A percentile compares a stretch with the other conserved stretches of the same genome.
Conservation (phyloP, 2,113 vertebrate genomes). For the Elaphurus davidianus region DNA sequence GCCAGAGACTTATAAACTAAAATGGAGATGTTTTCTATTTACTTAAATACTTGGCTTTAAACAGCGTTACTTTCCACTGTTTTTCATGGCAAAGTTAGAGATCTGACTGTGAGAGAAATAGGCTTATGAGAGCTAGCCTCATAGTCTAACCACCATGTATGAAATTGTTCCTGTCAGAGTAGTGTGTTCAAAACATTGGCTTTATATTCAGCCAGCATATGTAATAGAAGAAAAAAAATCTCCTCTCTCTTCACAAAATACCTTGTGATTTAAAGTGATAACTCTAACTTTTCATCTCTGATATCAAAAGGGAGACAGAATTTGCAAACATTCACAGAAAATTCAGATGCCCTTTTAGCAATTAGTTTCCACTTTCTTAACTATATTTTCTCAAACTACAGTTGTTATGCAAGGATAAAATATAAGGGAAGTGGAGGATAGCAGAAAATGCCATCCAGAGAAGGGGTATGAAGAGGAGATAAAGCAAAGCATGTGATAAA, state of each 20-base stretch:
- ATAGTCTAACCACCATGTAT: neutral
- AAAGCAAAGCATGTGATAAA: neutral
- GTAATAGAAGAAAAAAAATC: neutral
- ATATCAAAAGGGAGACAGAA: neutral
- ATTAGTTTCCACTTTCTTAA: neutral
- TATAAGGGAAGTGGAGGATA: neutral
- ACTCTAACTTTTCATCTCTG: neutral
- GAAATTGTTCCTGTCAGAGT: neutral
- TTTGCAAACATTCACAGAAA: neutral
- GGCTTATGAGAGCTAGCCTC: neutral
- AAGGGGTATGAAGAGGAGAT: neutral
- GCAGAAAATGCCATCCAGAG: neutral
- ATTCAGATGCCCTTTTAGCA: neutral
- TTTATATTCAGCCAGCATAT: neutral
- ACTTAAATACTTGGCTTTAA: conserved; percentile 3
- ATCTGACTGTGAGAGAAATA: neutral
- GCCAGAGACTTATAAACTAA: neutral
- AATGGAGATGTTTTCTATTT: neutral
- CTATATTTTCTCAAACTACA: neutral
- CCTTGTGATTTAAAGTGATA: neutral
- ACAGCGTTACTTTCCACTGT: neutral
- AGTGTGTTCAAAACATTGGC: neutral
- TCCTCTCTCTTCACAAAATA: neutral
- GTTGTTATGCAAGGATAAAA: neutral
- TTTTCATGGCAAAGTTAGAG: conserved; percentile 1